Percentiles rank a stretch among this genome's conserved stretches.
Evolutionary conservation across 2,888 invertebrate species (phyloP).

Genomic region (Hololepta plana): DNA sequence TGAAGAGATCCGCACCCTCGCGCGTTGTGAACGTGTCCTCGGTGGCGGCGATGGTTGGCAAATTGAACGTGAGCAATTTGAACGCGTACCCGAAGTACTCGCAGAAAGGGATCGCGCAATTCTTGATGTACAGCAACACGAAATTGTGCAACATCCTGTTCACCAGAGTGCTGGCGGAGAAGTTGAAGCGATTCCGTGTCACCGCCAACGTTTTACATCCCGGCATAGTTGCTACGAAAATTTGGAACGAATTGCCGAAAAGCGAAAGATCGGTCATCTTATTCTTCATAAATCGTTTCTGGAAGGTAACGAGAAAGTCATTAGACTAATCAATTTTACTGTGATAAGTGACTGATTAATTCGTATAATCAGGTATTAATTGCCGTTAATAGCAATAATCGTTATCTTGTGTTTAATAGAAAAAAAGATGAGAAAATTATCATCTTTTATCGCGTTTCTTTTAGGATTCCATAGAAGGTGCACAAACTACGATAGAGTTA

Average conservation of each 20-base stretch:
- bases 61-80: conserved; percentile 11
- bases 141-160: conserved; percentile 23
- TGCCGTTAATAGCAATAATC: no score
- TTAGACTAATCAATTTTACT: no score
- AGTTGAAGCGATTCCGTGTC: conserved; percentile 17
- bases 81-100: conserved; percentile 4
- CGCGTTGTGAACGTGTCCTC: conserved; percentile 18
- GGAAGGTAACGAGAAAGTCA: no score
- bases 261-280: background rate
- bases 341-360: no score
- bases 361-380: no score
- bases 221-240: conserved; percentile 19
- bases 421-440: background rate
- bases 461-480: conserved; percentile 59
- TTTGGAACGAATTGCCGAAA: conserved; percentile 15
- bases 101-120: background rate
- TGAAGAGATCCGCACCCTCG: conserved; percentile 20
- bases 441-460: conserved; percentile 21
- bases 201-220: conserved; percentile 24
- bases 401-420: no score
- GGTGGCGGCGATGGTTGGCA: conserved; percentile 9
- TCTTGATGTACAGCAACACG: conserved; percentile 19
- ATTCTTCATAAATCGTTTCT: no score
- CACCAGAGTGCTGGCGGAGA: conserved; percentile 21
- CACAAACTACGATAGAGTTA: conserved; percentile 60